Conservation (phyloP, 2,888 invertebrate genomes). For the Eristalinus sepulchralis region DNA sequence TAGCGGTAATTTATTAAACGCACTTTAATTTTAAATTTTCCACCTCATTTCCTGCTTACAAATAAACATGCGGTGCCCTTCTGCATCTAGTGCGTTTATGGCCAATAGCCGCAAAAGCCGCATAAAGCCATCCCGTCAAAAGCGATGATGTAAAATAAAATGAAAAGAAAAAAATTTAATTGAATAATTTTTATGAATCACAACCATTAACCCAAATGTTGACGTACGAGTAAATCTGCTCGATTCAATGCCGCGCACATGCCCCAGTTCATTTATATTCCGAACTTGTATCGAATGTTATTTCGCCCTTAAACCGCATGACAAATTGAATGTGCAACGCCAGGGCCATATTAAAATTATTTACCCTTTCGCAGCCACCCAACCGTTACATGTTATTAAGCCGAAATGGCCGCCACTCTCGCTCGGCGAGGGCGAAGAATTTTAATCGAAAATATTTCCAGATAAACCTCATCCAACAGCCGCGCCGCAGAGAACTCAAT, state of each 20-base stretch:
- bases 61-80: background rate
- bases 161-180: background rate
- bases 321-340: conserved; percentile 1
- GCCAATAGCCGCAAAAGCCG: background rate
- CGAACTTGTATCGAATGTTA: background rate
- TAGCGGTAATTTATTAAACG: background rate
- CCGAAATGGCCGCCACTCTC: background rate
- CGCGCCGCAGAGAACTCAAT: background rate
- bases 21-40: background rate
- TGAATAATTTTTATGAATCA: background rate
- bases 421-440: background rate
- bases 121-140: background rate
- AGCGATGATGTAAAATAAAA: background rate
- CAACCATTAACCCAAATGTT: background rate
- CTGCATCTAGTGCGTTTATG: background rate
- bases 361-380: background rate
- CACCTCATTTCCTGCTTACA: background rate
- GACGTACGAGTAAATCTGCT: background rate
- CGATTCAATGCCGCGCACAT: background rate
- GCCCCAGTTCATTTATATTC: conserved; percentile 6
- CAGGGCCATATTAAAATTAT: background rate
- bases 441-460: background rate
- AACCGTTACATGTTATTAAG: background rate
- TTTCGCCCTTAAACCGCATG: background rate
- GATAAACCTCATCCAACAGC: background rate